Conservation (phyloP, 1,140 invertebrate genomes). For the Coboldia fuscipes region DNA sequence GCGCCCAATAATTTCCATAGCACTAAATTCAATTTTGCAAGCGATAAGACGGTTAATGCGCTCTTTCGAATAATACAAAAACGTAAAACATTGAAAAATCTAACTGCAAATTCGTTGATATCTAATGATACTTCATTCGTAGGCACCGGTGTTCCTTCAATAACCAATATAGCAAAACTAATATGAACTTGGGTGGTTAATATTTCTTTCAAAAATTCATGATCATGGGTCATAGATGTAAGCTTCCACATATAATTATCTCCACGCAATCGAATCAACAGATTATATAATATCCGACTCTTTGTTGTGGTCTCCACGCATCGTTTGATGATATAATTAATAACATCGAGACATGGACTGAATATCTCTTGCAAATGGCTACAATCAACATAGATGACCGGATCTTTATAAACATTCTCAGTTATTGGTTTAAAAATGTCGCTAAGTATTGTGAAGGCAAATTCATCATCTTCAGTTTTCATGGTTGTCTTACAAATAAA, state of each 20-base stretch:
- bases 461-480: conserved; percentile 18
- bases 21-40: conserved; percentile 19
- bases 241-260: conserved; percentile 17
- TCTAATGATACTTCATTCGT: no score
- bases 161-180: conserved; percentile 11
- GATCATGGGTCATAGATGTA: conserved; percentile 14
- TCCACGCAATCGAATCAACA: conserved; percentile 11
- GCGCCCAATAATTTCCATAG: conserved; percentile 16
- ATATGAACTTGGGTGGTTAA: conserved; percentile 10
- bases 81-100: conserved; percentile 25
- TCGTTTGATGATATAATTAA: conserved; percentile 17
- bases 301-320: conserved; percentile 13
- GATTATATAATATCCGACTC: conserved; percentile 10
- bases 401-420: conserved; percentile 18
- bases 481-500: conserved; percentile 26
- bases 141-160: conserved; percentile 4
- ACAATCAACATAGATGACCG: conserved; percentile 22
- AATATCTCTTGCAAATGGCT: conserved; percentile 26
- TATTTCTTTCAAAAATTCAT: conserved; percentile 11
- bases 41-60: conserved; percentile 13
- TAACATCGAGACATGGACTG: conserved; percentile 26
- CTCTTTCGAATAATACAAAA: conserved; percentile 23
- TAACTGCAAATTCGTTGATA: conserved; percentile 16
- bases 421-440: conserved; percentile 24
- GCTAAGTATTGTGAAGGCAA: conserved; percentile 26